phyloP scores from a whole-genome alignment of 2,888 invertebrate genomes.

The Chironomus riparius region DNA sequence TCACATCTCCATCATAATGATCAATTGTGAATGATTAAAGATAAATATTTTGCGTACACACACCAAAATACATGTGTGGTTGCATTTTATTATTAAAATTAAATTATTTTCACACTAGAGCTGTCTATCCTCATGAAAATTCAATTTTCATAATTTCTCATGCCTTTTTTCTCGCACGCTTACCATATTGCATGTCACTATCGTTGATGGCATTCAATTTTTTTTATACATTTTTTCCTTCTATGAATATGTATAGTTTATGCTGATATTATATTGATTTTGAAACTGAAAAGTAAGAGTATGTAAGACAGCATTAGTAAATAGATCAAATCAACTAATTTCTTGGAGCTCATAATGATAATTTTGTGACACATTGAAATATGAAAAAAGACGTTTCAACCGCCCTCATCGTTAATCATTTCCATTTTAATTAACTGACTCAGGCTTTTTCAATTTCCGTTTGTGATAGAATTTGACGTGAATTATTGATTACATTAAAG shows the following conservation, averaged over 20 bases:
- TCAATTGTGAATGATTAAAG: background rate
- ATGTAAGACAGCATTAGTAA: no score
- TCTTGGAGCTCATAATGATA: background rate
- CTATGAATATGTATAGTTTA: no score
- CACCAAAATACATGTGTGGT: background rate
- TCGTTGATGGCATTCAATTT: no score
- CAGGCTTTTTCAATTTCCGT: constrained; percentile 25
- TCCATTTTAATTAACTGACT: constrained; percentile 27
- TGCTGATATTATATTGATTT: no score
- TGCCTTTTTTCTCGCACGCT: background rate
- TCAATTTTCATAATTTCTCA: constrained; percentile 11
- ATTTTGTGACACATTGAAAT: background rate
- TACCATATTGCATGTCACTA: background rate
- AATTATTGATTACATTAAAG: constrained; percentile 27
- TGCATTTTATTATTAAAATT: constrained; percentile 20
- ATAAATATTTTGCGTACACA: background rate
- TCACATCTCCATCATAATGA: background rate
- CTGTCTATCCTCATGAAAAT: constrained; percentile 23
- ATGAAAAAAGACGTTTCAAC: background rate
- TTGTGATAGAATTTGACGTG: constrained; percentile 23
- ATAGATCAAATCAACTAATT: no score
- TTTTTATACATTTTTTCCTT: background rate
- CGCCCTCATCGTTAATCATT: constrained; percentile 24
- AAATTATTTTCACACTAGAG: constrained; percentile 23
- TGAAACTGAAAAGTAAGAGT: no score